Conservation (phyloP, 2,888 invertebrate genomes). For the Barypeithes pellucidus region DNA sequence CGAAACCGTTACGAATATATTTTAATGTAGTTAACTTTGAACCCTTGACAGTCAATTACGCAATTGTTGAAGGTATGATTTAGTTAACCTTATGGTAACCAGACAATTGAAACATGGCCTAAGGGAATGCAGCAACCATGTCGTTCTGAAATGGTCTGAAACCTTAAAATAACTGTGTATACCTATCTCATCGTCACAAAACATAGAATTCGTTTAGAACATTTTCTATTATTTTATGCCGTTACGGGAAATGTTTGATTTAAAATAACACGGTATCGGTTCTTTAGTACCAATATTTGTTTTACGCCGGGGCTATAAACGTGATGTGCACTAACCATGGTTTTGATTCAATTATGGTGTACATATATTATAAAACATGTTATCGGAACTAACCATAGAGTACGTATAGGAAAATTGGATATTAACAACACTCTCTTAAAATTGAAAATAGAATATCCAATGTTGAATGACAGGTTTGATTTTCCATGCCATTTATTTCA, state of each 20-base stretch:
- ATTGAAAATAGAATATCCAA: background rate
- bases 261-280: constrained; percentile 11
- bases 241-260: constrained; percentile 6
- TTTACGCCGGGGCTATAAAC: constrained; percentile 28
- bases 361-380: constrained; percentile 13
- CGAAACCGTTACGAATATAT: no score
- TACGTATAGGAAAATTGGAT: background rate
- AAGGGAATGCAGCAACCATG: no score
- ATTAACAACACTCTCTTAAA: no score
- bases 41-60: background rate
- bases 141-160: no score
- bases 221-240: background rate
- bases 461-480: background rate
- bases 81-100: no score
- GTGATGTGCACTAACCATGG: constrained; percentile 13
- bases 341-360: constrained; percentile 18
- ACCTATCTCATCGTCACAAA: background rate
- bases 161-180: no score
- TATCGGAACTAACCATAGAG: background rate
- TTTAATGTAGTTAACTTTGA: background rate
- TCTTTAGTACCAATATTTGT: constrained; percentile 14
- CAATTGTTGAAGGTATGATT: no score
- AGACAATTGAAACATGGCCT: no score
- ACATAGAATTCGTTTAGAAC: background rate
- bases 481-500: no score